Conservation (phyloP, 2,113 vertebrate species). For the Mungos mungo region DNA sequence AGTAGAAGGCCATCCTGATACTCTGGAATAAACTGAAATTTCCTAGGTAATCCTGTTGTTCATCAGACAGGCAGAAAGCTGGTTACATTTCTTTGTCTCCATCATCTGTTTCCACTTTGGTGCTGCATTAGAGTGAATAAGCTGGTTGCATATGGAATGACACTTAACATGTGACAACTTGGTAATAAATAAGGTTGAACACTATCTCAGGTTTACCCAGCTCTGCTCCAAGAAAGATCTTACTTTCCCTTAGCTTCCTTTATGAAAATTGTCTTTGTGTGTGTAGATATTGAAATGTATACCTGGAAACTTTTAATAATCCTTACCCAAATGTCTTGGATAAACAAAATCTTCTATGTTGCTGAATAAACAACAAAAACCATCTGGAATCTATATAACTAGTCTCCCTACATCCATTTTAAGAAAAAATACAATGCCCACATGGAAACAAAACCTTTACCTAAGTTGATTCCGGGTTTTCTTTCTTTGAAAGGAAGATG, state of each 20-base stretch:
- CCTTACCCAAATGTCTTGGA: background rate
- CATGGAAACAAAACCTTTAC: background rate
- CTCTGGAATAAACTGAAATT: background rate
- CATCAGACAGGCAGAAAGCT: background rate
- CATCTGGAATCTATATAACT: background rate
- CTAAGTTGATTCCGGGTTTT: background rate
- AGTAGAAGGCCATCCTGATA: background rate
- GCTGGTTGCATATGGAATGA: background rate
- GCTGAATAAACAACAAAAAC: background rate
- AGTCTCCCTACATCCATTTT: background rate
- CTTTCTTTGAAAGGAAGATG: background rate
- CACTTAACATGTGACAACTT: background rate
- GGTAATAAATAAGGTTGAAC: background rate
- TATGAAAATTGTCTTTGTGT: background rate
- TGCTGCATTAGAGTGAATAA: background rate
- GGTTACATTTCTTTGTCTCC: background rate
- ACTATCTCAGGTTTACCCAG: background rate
- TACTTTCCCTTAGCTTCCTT: background rate
- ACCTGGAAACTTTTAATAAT: conserved; percentile 13
- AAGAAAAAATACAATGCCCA: background rate
- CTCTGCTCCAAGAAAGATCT: background rate
- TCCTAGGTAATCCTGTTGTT: background rate
- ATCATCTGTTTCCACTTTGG: background rate
- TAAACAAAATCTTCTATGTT: conserved; percentile 23
- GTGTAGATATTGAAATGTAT: background rate